Base-by-base conservation (phyloP, 2,113 vertebrate genomes). In the Mus pahari region DNA sequence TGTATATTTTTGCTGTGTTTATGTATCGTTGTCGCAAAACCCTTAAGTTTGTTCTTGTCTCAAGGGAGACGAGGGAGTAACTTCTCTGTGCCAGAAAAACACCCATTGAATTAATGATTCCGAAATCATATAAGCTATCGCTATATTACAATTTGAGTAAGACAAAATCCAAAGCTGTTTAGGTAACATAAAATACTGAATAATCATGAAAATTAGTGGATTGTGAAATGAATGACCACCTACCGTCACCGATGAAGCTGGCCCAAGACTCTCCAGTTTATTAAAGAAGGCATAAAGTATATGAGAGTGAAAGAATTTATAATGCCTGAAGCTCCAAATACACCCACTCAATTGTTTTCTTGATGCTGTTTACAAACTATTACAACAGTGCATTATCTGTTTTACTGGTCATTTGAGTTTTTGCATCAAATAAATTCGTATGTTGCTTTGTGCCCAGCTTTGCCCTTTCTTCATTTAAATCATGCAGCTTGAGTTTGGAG, bases 241-340 rank as follows among this genome's bases (percentile, higher is more conserved):
- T 87, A 96, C 96, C 83, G 66, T 96, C 91, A 73, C 94, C 89
- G 2, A 92, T 90, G 90, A 96, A 70, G 71, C 82, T 96, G 88
- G 95, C 87, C 92, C 79, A 94, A 97, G 92, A 92, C 83, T 84
- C 92, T 84, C 55, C 53, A 95, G 95, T 96, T 97, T 98, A 97
- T 97, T 97, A 89, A 95, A 96, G 94, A 81, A 98, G 92, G 92
- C 95, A 94, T 97, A 95, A 98, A 98, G 92, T 97, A 91, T 95
- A 96, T 96, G 96, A 86, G 84, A 97, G 86, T 60, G 81, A 94
- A 97, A 94, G 96, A 96, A 94, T 97, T 97, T 94, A 97, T 93
- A 98, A 92, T 22, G 93, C 88, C 89, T 91, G 91, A 94, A 98
- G 95, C 94, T 96, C 89, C 92, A 90, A 97, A 94, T 84, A 89